phyloP scores from a whole-genome alignment of 2,113 vertebrate species.

The Shinisaurus crocodilurus region DNA sequence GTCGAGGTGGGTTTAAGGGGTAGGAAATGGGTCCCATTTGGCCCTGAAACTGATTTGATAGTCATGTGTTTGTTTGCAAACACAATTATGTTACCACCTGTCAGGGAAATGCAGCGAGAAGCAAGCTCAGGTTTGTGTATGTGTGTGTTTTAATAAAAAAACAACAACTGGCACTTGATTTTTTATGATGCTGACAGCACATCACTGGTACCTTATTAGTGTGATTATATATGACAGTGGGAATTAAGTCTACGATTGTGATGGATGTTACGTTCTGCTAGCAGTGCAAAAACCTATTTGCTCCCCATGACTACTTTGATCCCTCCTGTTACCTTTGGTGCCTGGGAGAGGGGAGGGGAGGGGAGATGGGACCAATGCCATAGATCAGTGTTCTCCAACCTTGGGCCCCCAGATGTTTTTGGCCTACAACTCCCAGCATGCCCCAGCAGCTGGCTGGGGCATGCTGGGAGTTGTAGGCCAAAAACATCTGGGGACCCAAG shows the following conservation, averaged over 20 bases:
- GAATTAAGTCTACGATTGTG: not conserved
- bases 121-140: slow-evolving; percentile 1
- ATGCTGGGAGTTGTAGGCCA: too few relatives aligned
- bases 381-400: too few relatives aligned
- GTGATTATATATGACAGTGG: not conserved
- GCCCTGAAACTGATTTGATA: not conserved
- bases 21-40: not conserved
- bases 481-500: too few relatives aligned
- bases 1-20: not conserved
- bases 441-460: too few relatives aligned
- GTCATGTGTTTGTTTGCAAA: slow-evolving; percentile 27
- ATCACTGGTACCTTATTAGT: not conserved
- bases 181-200: slow-evolving; percentile 2
- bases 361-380: not conserved
- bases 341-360: not conserved
- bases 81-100: slow-evolving; percentile 21
- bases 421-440: too few relatives aligned
- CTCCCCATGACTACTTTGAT: not conserved
- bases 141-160: slow-evolving; percentile 23
- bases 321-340: not conserved
- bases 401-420: too few relatives aligned
- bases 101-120: not conserved
- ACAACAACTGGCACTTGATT: not conserved
- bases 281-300: slow-evolving; percentile 3
- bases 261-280: slow-evolving; percentile 25